A percentile compares a stretch with the other conserved stretches of the same genome.
These are phyloP conservation scores for Hyalella azteca DNA, from an alignment of 2,888 invertebrate genomes.

Conservation along the genomic window DNA sequence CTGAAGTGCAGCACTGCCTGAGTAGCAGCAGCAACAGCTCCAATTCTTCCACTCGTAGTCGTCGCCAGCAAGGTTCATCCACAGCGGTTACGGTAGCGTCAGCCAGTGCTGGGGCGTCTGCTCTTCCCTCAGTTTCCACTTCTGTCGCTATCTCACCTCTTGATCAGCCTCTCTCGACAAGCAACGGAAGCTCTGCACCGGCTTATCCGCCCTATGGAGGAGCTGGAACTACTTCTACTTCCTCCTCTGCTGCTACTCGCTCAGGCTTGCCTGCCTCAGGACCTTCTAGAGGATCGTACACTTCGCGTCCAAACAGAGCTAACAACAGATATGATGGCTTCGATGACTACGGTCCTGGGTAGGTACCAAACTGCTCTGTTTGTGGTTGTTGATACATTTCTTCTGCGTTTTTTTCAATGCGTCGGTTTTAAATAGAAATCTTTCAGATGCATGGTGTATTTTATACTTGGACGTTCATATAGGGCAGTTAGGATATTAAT, in stretches of 20 bases:
- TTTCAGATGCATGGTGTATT: no score
- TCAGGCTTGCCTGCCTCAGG: not conserved
- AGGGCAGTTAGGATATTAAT: no score
- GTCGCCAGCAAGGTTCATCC: not conserved
- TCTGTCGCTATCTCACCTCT: not conserved
- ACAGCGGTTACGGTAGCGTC: not conserved
- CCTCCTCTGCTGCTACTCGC: not conserved
- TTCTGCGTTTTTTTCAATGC: no score
- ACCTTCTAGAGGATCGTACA: not conserved
- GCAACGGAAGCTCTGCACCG: not conserved
- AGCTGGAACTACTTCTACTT: not conserved
- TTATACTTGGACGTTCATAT: no score
- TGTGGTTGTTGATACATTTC: no score
- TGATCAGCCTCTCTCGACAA: conserved; percentile 4
- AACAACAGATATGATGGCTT: conserved; percentile 1
- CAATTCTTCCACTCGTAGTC: conserved; percentile 6
- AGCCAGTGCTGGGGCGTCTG: not conserved
- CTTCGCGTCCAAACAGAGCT: not conserved
- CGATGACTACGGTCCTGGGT: conserved; percentile 35
- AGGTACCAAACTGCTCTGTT: no score
- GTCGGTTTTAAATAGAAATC: no score
- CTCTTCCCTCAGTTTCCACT: not conserved
- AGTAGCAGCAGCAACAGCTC: not conserved
- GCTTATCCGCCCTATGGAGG: not conserved
- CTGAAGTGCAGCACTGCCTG: not conserved